Evolutionary conservation across 2,797 vertebrate species (phyloP).

Genomic region (Zalophus californianus): DNA sequence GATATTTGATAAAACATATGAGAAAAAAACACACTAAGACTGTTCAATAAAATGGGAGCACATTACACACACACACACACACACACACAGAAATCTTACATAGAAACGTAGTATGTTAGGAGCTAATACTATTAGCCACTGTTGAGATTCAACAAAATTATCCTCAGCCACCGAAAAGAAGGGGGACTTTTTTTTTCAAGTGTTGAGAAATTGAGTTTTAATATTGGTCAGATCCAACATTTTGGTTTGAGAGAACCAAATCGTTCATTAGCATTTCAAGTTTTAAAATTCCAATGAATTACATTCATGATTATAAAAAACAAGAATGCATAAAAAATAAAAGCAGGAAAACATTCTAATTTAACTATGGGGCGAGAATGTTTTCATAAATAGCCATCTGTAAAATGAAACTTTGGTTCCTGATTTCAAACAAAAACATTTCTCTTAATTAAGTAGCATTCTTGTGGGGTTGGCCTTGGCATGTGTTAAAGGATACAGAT

Average conservation of each 20-base stretch:
- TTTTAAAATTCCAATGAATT: conserved; percentile 49
- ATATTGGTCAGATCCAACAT: not conserved
- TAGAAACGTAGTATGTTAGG: conserved; percentile 18
- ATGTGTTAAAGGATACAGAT: not conserved
- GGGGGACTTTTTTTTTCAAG: not conserved
- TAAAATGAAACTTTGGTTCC: not conserved
- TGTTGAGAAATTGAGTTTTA: conserved; percentile 31
- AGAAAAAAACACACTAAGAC: not conserved
- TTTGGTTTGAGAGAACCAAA: conserved; percentile 29
- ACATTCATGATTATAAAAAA: not conserved
- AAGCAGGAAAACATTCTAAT: not conserved
- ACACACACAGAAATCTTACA: not conserved
- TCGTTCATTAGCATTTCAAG: not conserved
- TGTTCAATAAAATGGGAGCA: not conserved
- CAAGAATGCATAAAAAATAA: not conserved
- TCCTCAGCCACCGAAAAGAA: not conserved
- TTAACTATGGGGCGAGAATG: not conserved
- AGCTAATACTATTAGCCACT: conserved; percentile 46
- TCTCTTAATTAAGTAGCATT: not conserved
- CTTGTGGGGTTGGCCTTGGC: not conserved
- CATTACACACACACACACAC: not conserved
- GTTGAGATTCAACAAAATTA: conserved; percentile 42
- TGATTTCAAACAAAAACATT: conserved; percentile 1
- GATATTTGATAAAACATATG: not conserved
- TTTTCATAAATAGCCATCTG: conserved; percentile 12